phyloP scores from a whole-genome alignment of 2,797 vertebrate species.

The Arctocebus calabarensis region DNA sequence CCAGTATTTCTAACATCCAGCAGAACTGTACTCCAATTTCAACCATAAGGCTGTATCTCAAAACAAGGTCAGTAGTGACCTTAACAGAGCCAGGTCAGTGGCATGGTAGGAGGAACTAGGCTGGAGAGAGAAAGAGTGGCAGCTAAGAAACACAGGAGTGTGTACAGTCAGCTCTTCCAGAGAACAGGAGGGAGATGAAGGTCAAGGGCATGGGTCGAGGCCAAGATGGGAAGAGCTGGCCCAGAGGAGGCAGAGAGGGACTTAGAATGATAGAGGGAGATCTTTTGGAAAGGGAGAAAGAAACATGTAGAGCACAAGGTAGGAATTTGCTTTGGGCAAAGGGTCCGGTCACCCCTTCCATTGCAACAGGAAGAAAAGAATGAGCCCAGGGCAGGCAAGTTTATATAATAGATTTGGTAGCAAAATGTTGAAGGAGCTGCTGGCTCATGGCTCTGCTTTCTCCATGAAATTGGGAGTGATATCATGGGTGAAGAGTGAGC shows the following conservation, averaged over 20 bases:
- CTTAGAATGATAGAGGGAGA: not conserved
- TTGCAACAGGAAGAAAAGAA: not conserved
- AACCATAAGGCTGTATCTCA: not conserved
- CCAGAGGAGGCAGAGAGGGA: not conserved
- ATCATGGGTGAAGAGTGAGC: not conserved
- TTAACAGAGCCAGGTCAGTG: not conserved
- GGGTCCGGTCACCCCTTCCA: not conserved
- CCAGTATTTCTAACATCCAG: not conserved
- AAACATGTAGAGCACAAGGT: not conserved
- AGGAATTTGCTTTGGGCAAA: not conserved
- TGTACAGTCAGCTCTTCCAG: not conserved
- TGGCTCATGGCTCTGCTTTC: not conserved
- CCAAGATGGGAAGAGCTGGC: not conserved
- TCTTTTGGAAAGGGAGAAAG: rapidly evolving
- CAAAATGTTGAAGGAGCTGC: not conserved
- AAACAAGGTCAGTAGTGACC: not conserved
- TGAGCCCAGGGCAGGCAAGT: not conserved
- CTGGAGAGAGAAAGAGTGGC: not conserved
- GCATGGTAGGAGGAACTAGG: not conserved
- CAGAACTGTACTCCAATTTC: not conserved
- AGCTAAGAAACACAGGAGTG: not conserved
- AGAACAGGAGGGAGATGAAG: not conserved
- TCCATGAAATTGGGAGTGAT: not conserved
- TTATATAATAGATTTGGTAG: not conserved
- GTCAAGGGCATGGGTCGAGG: not conserved